A percentile compares a stretch with the other conserved stretches of the same genome.
Conservation (phyloP, 2,113 vertebrate genomes). For the Potamarius usumacintae region DNA sequence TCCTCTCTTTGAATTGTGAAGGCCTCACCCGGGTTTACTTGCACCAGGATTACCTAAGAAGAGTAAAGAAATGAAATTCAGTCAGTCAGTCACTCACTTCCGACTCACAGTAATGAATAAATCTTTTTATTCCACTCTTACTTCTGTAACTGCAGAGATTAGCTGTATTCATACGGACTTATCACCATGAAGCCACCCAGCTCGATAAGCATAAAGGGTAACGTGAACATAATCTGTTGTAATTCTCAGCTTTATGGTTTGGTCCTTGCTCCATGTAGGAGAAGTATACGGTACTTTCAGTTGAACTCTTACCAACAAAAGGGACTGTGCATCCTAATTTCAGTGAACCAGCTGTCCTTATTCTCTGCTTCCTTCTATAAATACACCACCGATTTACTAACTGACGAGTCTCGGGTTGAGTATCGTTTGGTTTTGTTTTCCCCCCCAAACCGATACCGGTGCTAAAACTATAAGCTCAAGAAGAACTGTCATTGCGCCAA, state of each 20-base stretch:
- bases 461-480: too few relatives aligned
- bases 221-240: not conserved
- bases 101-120: not conserved
- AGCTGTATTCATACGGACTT: not conserved
- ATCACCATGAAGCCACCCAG: not conserved
- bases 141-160: not conserved
- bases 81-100: not conserved
- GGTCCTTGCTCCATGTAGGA: not conserved
- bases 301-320: not conserved
- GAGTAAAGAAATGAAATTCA: not conserved
- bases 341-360: not conserved
- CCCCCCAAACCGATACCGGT: too few relatives aligned
- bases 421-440: too few relatives aligned
- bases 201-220: not conserved
- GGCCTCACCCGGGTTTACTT: slow-evolving; percentile 98
- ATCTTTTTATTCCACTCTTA: not conserved
- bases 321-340: not conserved
- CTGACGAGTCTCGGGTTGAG: not conserved
- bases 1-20: slow-evolving; percentile 99
- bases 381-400: slow-evolving; percentile 22
- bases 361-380: slow-evolving; percentile 16
- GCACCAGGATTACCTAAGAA: slow-evolving; percentile 96
- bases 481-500: too few relatives aligned
- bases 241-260: not conserved
- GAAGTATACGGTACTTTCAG: not conserved